A percentile compares a stretch with the other conserved stretches of the same genome.
phyloP scores from a whole-genome alignment of 2,113 vertebrate genomes.

The Forbesichthys agassizii region DNA sequence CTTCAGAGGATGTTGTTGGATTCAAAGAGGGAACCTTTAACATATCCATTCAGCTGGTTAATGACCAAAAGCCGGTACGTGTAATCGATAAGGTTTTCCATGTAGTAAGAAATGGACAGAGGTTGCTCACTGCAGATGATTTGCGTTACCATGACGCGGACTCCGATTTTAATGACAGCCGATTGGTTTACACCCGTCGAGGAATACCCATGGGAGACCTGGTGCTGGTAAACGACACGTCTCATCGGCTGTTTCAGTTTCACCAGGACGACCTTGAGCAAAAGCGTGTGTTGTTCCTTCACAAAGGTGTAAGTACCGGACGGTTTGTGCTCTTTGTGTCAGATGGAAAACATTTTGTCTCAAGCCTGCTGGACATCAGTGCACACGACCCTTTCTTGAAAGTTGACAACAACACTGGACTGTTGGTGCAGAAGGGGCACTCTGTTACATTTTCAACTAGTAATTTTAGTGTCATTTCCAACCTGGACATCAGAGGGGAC shows the following conservation, averaged over 20 bases:
- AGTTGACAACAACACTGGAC: slow-evolving; percentile 81
- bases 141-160: slow-evolving; percentile 86
- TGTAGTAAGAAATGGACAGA: slow-evolving; percentile 80
- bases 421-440: slow-evolving; percentile 84
- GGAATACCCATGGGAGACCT: slow-evolving; percentile 89
- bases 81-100: slow-evolving; percentile 84
- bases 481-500: slow-evolving; percentile 84
- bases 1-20: slow-evolving; percentile 55
- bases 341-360: slow-evolving; percentile 85
- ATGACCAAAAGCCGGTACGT: slow-evolving; percentile 87
- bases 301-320: slow-evolving; percentile 78
- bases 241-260: slow-evolving; percentile 84
- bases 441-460: slow-evolving; percentile 67
- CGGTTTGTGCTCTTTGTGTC: slow-evolving; percentile 89
- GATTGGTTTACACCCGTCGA: slow-evolving; percentile 82
- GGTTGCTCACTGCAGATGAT: slow-evolving; percentile 82
- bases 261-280: slow-evolving; percentile 82
- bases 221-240: slow-evolving; percentile 79
- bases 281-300: slow-evolving; percentile 82
- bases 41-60: slow-evolving; percentile 83
- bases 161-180: slow-evolving; percentile 83
- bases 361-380: slow-evolving; percentile 83
- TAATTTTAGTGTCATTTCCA: slow-evolving; percentile 83
- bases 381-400: slow-evolving; percentile 82
- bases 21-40: slow-evolving; percentile 78